Evolutionary conservation across 2,797 vertebrate genomes (phyloP).

Genomic region (Cynodonichthys magdalenae): DNA sequence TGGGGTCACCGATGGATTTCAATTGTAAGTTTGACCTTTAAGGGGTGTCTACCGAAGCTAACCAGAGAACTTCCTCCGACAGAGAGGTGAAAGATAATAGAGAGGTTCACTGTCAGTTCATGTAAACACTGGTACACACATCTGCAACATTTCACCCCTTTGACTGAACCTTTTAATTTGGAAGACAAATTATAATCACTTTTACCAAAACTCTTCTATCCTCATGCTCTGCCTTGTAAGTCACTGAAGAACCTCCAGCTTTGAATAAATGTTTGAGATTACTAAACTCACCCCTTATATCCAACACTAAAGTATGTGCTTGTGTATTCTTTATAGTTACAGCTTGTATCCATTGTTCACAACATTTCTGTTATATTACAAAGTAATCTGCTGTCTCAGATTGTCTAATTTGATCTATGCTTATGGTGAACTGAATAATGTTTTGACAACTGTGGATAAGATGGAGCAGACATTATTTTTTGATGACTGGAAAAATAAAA

Average conservation of each 20-base stretch:
- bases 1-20: slow-evolving; percentile 38
- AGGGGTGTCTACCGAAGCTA: slow-evolving; percentile 51
- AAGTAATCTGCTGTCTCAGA: too few species aligned
- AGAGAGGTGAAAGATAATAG: slow-evolving; percentile 8
- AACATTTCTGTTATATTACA: too few species aligned
- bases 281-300: too few species aligned
- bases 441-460: too few species aligned
- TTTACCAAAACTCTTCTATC: slow-evolving; percentile 17
- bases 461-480: background rate
- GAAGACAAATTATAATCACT: slow-evolving; percentile 5
- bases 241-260: background rate
- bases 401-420: too few species aligned
- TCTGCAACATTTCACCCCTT: slow-evolving; percentile 16
- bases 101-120: slow-evolving; percentile 22
- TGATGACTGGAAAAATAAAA: background rate
- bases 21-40: slow-evolving; percentile 54
- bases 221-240: slow-evolving; percentile 10
- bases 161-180: slow-evolving; percentile 23
- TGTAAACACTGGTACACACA: slow-evolving; percentile 22
- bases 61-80: slow-evolving; percentile 39
- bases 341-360: too few species aligned
- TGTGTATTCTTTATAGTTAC: too few species aligned
- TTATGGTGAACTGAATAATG: too few species aligned
- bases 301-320: too few species aligned
- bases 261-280: too few species aligned